Evolutionary conservation across 2,888 invertebrate species (phyloP), one percentile per base, ranked within the genome.

Genomic region (Auanema freiburgensis): DNA sequence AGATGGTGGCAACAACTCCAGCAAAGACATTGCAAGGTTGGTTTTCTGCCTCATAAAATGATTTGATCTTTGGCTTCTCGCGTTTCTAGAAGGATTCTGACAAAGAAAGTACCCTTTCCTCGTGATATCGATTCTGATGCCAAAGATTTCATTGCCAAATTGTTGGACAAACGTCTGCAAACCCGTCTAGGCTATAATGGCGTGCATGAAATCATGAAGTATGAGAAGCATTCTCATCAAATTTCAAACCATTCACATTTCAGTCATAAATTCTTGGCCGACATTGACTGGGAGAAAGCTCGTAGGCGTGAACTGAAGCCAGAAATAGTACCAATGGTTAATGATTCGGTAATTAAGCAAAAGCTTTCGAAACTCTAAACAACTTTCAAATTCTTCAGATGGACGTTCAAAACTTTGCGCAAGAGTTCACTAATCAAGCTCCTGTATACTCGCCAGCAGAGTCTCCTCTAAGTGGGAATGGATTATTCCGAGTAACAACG

Each of bases 361-460:
- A 33, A 33, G 33, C 33, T 33, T 33, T 33, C 8, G 33, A 46
- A 3, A 46, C 21, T 46, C 21, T 8, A 46, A 18, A 16, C 6
- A 52, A 52, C 21, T 44, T 33, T 33, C 14, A n/a, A 14, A 12
- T 55, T 24, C 50, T 71, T 54, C 40, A 93, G 84, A 88, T 92
- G 68, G 96, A 97, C 86, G 92, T 93, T 14, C 92, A 92, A 83
- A 95, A 97, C 88, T 97, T 97, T 85, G 91, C 94, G 51, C 92
- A 92, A 72, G 96, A 97, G 86, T 97, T 97, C 86, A 97, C 96
- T 0, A 89, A 90, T 79, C 91, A 93, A 90, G 88, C 90, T 57
- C 91, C 93, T 8, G 90, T 91, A 0, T 94, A 95, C 86, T 93
- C 93, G 5, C 94, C 94, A 0, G 92, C 92, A 18, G 90, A 91